phyloP scores from a whole-genome alignment of 92 coral and sea anemone genomes.

The Umimayanthus chanpuru region DNA sequence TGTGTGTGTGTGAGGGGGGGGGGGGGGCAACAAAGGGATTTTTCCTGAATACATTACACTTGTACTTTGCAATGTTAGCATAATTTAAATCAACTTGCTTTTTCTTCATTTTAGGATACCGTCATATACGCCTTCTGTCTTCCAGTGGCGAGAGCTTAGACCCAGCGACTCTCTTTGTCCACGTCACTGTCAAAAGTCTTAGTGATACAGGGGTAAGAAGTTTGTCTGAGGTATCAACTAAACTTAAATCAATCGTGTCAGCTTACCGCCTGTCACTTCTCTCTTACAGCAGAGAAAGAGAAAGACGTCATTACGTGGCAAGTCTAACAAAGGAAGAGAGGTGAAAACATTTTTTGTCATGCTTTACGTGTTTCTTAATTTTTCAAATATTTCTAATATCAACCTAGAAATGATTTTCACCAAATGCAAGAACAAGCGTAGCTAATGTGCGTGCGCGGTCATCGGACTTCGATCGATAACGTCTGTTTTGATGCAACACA shows the following conservation, averaged over 20 bases:
- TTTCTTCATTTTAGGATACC: constrained; percentile 68
- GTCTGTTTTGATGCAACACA: too few relatives aligned
- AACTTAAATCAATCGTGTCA: not conserved
- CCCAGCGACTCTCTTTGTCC: constrained; percentile 90
- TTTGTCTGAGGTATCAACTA: constrained; percentile 62
- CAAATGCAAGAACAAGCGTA: too few relatives aligned
- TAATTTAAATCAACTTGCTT: not conserved
- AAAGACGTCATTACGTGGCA: constrained; percentile 76
- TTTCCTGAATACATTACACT: not conserved
- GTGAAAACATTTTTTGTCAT: constrained; percentile 42
- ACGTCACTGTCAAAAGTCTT: constrained; percentile 83
- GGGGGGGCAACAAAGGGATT: not conserved
- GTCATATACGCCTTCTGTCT: constrained; percentile 86
- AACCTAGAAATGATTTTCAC: too few relatives aligned
- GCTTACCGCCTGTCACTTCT: not conserved
- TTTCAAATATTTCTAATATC: not conserved
- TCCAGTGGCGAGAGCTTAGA: constrained; percentile 82
- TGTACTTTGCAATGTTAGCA: not conserved
- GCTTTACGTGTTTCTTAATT: not conserved
- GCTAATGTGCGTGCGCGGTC: too few relatives aligned
- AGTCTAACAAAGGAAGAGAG: constrained; percentile 93
- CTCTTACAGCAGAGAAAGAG: constrained; percentile 81
- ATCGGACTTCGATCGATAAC: too few relatives aligned
- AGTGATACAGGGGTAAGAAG: constrained; percentile 82
- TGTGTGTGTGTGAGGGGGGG: too few relatives aligned